Percentiles rank a stretch among this genome's conserved stretches.
Evolutionary conservation across 2,113 vertebrate species (phyloP).

Genomic region (Stegostoma tigrinum): DNA sequence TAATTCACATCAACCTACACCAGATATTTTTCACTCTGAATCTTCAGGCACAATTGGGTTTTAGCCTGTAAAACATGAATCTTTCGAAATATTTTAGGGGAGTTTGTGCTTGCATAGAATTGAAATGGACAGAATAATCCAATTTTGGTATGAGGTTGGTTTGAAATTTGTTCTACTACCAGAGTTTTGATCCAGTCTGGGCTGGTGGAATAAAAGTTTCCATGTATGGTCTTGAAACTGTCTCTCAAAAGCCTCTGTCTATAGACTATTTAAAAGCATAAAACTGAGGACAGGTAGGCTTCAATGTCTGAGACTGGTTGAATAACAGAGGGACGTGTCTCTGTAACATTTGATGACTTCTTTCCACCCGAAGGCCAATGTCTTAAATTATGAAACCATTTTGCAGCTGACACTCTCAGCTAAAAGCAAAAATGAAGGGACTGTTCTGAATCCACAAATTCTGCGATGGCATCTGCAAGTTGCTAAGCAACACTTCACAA

Average conservation of each 20-base stretch:
- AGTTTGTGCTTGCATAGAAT: not conserved
- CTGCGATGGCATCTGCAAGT: conserved; percentile 25
- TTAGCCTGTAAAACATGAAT: not conserved
- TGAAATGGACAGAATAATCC: not conserved
- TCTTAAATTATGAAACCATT: conserved; percentile 34
- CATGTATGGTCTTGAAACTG: not conserved
- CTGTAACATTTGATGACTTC: not conserved
- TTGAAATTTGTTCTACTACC: not conserved
- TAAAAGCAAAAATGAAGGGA: conserved; percentile 22
- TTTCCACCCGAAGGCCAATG: not conserved
- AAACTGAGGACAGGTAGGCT: not conserved
- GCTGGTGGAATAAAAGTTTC: not conserved
- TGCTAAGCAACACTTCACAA: conserved; percentile 28
- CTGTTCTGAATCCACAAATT: conserved; percentile 29
- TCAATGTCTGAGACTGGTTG: not conserved
- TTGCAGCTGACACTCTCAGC: conserved; percentile 14
- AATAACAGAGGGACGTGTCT: not conserved
- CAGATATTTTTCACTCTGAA: not conserved
- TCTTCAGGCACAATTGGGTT: not conserved
- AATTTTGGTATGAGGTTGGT: not conserved
- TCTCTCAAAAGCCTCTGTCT: not conserved
- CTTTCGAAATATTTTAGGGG: not conserved
- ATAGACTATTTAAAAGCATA: not conserved
- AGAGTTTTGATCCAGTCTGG: not conserved
- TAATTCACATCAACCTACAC: not conserved